phyloP scores from a whole-genome alignment of 2,888 invertebrate species.

The Watsonalla binaria region DNA sequence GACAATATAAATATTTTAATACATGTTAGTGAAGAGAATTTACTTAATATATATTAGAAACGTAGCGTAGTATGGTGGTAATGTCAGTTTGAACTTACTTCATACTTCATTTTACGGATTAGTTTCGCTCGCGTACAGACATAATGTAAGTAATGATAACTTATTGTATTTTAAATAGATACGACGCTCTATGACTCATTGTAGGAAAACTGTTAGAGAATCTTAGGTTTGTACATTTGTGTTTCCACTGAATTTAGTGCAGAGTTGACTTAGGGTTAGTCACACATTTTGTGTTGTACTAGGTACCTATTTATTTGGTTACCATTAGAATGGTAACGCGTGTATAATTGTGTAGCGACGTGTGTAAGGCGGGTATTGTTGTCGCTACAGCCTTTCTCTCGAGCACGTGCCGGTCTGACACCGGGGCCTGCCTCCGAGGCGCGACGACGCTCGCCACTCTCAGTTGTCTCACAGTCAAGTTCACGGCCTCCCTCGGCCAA shows the following conservation, averaged over 20 bases:
- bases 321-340: background rate
- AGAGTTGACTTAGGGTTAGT: background rate
- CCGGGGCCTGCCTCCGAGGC: slow-evolving; percentile 22
- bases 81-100: too few species aligned
- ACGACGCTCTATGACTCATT: background rate
- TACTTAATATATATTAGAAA: background rate
- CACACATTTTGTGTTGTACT: background rate
- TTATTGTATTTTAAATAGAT: too few species aligned
- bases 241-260: background rate
- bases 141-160: too few species aligned
- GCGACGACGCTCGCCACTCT: slow-evolving; percentile 21
- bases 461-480: slow-evolving; percentile 63
- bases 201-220: background rate
- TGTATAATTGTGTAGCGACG: background rate
- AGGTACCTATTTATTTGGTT: background rate
- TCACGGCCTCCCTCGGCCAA: slow-evolving; percentile 49
- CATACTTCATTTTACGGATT: too few species aligned
- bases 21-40: background rate
- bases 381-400: slow-evolving; percentile 31
- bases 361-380: slow-evolving; percentile 4
- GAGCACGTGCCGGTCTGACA: slow-evolving; percentile 26
- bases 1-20: background rate
- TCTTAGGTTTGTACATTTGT: background rate
- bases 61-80: too few species aligned
- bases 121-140: too few species aligned